Conservation (phyloP, 2,888 invertebrate species). For the Chrysomela aeneicollis region DNA sequence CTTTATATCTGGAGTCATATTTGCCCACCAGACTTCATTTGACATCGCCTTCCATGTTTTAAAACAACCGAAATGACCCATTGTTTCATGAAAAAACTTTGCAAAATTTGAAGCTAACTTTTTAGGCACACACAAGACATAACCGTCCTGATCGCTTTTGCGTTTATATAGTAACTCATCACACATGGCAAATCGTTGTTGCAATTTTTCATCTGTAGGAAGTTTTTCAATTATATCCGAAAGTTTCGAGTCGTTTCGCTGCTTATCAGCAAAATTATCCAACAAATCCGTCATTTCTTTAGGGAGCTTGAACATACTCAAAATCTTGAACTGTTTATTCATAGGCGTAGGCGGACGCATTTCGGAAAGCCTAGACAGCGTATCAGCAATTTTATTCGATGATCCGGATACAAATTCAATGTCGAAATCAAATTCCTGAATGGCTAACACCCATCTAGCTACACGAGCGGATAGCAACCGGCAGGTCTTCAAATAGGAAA, state of each 20-base stretch:
- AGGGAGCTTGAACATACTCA: neutral
- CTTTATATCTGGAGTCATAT: neutral
- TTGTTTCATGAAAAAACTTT: neutral
- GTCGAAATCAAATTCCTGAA: slow-evolving; percentile 38
- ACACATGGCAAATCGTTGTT: neutral
- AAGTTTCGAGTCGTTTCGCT: neutral
- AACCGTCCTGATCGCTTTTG: neutral
- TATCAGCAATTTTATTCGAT: slow-evolving; percentile 31
- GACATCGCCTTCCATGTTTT: neutral
- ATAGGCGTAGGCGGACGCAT: neutral
- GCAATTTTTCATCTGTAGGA: neutral
- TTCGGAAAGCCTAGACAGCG: slow-evolving; percentile 20
- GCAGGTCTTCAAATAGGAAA: slow-evolving; percentile 34
- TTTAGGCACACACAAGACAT: neutral
- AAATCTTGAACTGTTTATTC: slow-evolving; percentile 1
- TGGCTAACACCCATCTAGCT: slow-evolving; percentile 32
- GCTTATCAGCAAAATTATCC: neutral
- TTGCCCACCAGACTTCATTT: slow-evolving; percentile 8
- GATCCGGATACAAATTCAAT: slow-evolving; percentile 29
- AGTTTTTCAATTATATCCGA: no score
- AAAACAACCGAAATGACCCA: neutral
- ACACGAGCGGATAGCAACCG: slow-evolving; percentile 32
- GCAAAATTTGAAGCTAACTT: neutral
- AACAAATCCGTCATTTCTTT: neutral
- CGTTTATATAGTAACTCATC: neutral